Evolutionary conservation across 2,797 vertebrate genomes (phyloP).

Genomic region (Schizopygopsis malacanthus): DNA sequence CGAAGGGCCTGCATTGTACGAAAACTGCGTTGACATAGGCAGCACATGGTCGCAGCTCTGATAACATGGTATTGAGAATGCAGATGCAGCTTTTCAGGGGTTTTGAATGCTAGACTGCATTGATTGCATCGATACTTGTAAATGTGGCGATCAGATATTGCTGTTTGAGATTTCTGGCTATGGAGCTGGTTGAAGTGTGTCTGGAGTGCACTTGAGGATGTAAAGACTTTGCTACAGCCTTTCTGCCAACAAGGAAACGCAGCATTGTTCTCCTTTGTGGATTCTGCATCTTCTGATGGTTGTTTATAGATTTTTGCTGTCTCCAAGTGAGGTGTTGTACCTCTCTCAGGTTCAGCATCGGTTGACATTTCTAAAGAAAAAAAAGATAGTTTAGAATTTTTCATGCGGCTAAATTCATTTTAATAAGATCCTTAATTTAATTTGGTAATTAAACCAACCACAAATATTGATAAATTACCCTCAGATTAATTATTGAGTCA

Average conservation of each 20-base stretch:
- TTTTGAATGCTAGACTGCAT: slow-evolving; percentile 98
- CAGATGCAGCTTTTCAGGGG: slow-evolving; percentile 94
- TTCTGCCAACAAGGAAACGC: slow-evolving; percentile 94
- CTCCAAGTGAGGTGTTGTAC: slow-evolving; percentile 81
- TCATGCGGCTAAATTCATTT: neutral
- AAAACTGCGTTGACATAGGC: slow-evolving; percentile 97
- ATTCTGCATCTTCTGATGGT: slow-evolving; percentile 70
- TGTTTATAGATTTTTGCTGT: slow-evolving; percentile 84
- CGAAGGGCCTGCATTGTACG: slow-evolving; percentile 96
- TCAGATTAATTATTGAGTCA: neutral
- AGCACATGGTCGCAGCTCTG: slow-evolving; percentile 97
- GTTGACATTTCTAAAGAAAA: slow-evolving; percentile 72
- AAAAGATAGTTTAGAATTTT: neutral
- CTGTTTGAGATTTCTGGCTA: slow-evolving; percentile 84
- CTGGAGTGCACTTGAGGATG: slow-evolving; percentile 90
- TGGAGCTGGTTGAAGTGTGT: slow-evolving; percentile 88
- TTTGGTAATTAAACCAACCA: slow-evolving; percentile 6
- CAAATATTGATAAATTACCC: neutral
- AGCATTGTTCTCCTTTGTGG: slow-evolving; percentile 85
- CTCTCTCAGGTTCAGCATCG: slow-evolving; percentile 82
- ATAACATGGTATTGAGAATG: slow-evolving; percentile 99
- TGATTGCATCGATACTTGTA: slow-evolving; percentile 99
- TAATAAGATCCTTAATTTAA: neutral
- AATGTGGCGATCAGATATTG: slow-evolving; percentile 94
- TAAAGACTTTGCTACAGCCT: slow-evolving; percentile 91